These are phyloP conservation scores for Rhinolophus ferrumequinum DNA, from an alignment of 2,113 vertebrate species.

Conservation along the genomic window DNA sequence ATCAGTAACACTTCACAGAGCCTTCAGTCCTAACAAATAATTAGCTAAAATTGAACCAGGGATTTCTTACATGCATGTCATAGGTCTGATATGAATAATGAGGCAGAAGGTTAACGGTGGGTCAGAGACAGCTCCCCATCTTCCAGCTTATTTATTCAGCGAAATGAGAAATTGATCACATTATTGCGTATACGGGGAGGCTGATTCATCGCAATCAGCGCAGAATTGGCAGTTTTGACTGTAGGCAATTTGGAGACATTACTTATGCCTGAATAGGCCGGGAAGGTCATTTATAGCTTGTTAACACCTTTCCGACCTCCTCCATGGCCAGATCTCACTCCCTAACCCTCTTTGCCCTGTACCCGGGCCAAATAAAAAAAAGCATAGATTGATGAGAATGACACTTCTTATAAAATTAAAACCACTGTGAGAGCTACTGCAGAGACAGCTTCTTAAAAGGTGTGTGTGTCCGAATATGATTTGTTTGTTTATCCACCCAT, in stretches of 20 bases:
- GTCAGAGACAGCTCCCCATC: constrained; percentile 93
- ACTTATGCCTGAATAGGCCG: constrained; percentile 93
- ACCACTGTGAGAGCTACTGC: neutral
- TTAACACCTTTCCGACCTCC: constrained; percentile 92
- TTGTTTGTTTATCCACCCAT: neutral
- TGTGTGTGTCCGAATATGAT: neutral
- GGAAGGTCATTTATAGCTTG: constrained; percentile 96
- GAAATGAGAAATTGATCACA: constrained; percentile 99
- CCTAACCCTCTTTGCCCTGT: neutral
- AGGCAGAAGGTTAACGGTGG: constrained; percentile 93
- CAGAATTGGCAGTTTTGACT: constrained; percentile 96
- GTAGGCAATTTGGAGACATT: constrained; percentile 94
- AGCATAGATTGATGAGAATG: constrained; percentile 39
- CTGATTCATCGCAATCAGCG: constrained; percentile 99
- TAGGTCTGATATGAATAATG: constrained; percentile 96
- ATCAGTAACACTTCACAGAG: constrained; percentile 90
- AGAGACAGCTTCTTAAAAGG: neutral
- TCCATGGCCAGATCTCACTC: constrained; percentile 83
- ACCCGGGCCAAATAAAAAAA: constrained; percentile 60
- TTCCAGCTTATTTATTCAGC: constrained; percentile 98
- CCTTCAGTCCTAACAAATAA: constrained; percentile 91
- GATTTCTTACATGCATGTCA: constrained; percentile 90
- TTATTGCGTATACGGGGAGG: constrained; percentile 95
- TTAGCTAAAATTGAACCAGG: constrained; percentile 93
- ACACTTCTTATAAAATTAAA: constrained; percentile 26